Conservation (phyloP, 2,113 vertebrate genomes). For the Alces alces region DNA sequence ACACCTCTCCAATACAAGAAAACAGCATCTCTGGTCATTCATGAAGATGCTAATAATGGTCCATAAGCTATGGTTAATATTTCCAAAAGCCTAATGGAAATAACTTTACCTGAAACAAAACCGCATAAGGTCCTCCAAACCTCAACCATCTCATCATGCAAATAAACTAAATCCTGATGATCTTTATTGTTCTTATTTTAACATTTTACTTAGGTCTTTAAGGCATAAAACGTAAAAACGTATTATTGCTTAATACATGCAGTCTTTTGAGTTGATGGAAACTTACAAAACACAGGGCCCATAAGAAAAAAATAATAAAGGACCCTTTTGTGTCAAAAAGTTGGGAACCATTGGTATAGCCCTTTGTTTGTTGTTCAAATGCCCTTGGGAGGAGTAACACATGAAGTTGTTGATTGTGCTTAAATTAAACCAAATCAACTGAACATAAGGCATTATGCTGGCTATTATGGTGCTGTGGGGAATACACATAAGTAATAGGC, state of each 20-base stretch:
- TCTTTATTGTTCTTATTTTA: constrained; percentile 28
- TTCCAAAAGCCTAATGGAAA: constrained; percentile 48
- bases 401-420: constrained; percentile 33
- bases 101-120: constrained; percentile 25
- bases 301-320: constrained; percentile 31
- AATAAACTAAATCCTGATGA: constrained; percentile 30
- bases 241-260: constrained; percentile 52
- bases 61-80: constrained; percentile 13
- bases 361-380: constrained; percentile 35
- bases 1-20: background rate
- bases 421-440: constrained; percentile 33
- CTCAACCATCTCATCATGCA: constrained; percentile 18
- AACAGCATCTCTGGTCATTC: background rate
- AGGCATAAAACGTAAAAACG: constrained; percentile 48
- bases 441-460: background rate
- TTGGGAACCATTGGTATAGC: background rate
- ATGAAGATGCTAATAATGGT: background rate
- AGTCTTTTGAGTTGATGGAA: constrained; percentile 52
- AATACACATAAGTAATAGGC: background rate
- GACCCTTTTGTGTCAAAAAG: constrained; percentile 34
- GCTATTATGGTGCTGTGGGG: background rate
- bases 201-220: constrained; percentile 44
- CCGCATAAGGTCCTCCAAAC: background rate
- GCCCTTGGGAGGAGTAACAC: constrained; percentile 23
- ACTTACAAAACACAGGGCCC: constrained; percentile 43